These are phyloP conservation scores for Passer montanus DNA, from an alignment of 2,113 vertebrate species.

Conservation along the genomic window DNA sequence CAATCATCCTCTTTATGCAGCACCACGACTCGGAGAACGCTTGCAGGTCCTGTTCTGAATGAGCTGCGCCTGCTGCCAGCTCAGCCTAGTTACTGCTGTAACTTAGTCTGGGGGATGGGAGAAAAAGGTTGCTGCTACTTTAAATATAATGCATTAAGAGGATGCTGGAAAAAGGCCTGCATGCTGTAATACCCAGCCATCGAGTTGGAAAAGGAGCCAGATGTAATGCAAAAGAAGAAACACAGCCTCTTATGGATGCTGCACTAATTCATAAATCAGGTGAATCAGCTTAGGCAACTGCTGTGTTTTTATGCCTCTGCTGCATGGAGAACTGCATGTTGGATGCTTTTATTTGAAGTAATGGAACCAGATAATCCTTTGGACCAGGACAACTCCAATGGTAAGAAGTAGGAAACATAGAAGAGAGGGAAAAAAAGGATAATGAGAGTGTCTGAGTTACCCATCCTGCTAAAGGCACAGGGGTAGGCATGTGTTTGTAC, in stretches of 20 bases:
- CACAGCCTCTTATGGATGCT: slow-evolving; percentile 76
- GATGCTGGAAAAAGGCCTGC: slow-evolving; percentile 79
- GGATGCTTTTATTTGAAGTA: slow-evolving; percentile 67
- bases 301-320: slow-evolving; percentile 61
- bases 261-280: slow-evolving; percentile 78
- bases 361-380: slow-evolving; percentile 79
- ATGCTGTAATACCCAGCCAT: slow-evolving; percentile 77
- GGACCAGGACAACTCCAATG: slow-evolving; percentile 78
- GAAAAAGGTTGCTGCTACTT: slow-evolving; percentile 79
- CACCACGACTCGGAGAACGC: slow-evolving; percentile 6
- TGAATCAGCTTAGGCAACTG: slow-evolving; percentile 70
- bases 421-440: slow-evolving; percentile 10
- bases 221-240: slow-evolving; percentile 80
- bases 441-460: slow-evolving; percentile 50
- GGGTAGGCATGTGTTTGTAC: slow-evolving; percentile 39
- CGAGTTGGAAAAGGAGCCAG: slow-evolving; percentile 78
- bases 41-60: slow-evolving; percentile 50
- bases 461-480: slow-evolving; percentile 24
- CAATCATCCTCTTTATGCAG: slow-evolving; percentile 53
- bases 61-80: slow-evolving; percentile 59
- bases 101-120: slow-evolving; percentile 69
- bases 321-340: slow-evolving; percentile 73
- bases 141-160: slow-evolving; percentile 79
- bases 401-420: slow-evolving; percentile 75
- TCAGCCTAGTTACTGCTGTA: slow-evolving; percentile 62